Evolutionary conservation across 2,888 invertebrate species (phyloP), one percentile per base, ranked within the genome.

Genomic region (Disparrhopalites patrizii): DNA sequence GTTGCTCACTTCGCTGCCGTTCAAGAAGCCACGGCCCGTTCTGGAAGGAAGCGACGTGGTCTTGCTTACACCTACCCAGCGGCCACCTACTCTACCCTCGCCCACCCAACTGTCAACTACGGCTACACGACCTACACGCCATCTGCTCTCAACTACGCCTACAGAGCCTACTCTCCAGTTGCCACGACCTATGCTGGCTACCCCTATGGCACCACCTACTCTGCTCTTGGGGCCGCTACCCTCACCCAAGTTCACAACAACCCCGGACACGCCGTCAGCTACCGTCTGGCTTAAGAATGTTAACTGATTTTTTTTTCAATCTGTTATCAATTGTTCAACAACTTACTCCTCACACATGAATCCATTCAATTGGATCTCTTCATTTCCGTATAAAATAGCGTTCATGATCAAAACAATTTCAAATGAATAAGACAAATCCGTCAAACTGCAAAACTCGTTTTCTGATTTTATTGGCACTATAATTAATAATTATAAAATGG

Each of bases 241-340:
- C 76, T 78, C 64, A 79, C 79, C 76, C 77, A 77, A 65, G 76
- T 80, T 52, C 77, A 78, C 76, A 78, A 80, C 78, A 80, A 76
- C 76, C 80, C 80, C 62, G 80, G 79, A 69, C 79, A 80, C 75
- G 80, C 80, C 62, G 77, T 79, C 68, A 77, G 78, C 58, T 80
- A 80, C 78, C 76, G 79, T 61, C 77, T 80, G 72, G 79, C 79
- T 76, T 78, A 78, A 76, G 5, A 5, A 43, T 43, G n/a, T 43
- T 18, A 15, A 4, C 15, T 5, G 5, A 10, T 43, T 10, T 43
- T 43, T 43, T 5, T 18, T 43, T 43, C n/a, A 15, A 43, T 10
- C n/a, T n/a, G n/a, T n/a, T n/a, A n/a, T n/a, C n/a, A n/a, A n/a
- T n/a, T n/a, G n/a, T n/a, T n/a, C n/a, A n/a, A n/a, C n/a, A n/a